These are phyloP conservation scores for Parotia lawesii DNA, from an alignment of 2,113 vertebrate species.

Conservation along the genomic window DNA sequence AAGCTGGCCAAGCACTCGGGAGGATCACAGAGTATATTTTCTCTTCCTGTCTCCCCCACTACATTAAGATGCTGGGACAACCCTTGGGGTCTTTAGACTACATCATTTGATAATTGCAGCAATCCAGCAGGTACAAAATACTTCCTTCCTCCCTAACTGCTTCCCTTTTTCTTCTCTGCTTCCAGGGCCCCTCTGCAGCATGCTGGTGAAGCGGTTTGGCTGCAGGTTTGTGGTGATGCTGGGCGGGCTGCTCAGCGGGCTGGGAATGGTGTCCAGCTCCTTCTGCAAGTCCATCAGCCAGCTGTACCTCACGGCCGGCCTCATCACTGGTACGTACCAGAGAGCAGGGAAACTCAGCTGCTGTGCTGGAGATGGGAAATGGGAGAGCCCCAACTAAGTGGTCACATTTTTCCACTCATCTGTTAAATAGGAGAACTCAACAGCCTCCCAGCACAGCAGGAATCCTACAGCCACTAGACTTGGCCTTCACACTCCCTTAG, in stretches of 20 bases:
- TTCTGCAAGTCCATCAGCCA: slow-evolving; percentile 82
- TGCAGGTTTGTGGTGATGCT: slow-evolving; percentile 84
- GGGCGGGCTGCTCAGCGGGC: slow-evolving; percentile 85
- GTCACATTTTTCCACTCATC: background rate
- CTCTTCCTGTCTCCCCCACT: background rate
- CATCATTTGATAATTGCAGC: background rate
- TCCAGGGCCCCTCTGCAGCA: slow-evolving; percentile 88
- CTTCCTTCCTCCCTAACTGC: background rate
- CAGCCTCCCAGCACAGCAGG: background rate
- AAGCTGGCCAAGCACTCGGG: background rate
- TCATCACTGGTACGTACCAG: slow-evolving; percentile 82
- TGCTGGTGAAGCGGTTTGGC: slow-evolving; percentile 85
- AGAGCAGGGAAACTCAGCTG: background rate
- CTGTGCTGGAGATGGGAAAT: background rate
- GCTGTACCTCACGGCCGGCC: slow-evolving; percentile 84
- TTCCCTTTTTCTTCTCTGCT: background rate
- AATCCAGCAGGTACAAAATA: background rate
- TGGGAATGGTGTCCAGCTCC: slow-evolving; percentile 86
- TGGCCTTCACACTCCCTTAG: background rate
- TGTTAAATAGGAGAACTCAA: background rate
- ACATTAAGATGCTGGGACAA: background rate
- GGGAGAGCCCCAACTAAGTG: background rate
- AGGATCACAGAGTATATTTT: background rate
- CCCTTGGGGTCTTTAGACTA: background rate
- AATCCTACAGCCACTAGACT: background rate